Evolutionary conservation across 2,888 invertebrate genomes (phyloP), one percentile per base, ranked within the genome.

Genomic region (Calephelis perditalis): DNA sequence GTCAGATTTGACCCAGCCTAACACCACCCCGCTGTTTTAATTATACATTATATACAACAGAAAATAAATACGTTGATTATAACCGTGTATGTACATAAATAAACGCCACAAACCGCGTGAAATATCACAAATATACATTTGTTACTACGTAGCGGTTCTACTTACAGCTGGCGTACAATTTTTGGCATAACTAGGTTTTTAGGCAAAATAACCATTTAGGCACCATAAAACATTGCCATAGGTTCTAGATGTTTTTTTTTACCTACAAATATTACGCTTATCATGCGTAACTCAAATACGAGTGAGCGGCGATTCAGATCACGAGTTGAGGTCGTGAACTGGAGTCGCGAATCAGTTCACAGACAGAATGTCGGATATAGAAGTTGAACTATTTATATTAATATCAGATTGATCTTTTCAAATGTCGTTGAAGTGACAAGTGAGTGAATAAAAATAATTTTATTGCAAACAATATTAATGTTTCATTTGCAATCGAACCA

Each of bases 31-130:
- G 60, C 59, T 61, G 63, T 61, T 68, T 65, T 70, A 73, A 84
- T 83, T 84, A 82, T 81, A 86, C 86, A 86, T 84, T 89, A 88
- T 89, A 86, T 89, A 89, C 89, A 88, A 84, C 80, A 82, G 81
- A 84, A 86, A 87, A 88, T 86, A 88, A 86, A 88, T 88, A 84
- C 82, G 85, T 82, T 76, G 73, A 74, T 79, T 79, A 77, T 79
- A 75, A 77, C 75, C 79, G 85, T 82, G 83, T 88, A 87, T 87
- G 77, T 87, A 86, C 86, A 86, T 73, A 75, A 69, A 60, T 54
- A 40, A 68, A 72, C 68, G 69, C 73, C 76, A 63, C 70, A 67
- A 54, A 47, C 54, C 45, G 59, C 57, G 63, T 36, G 49, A 70
- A 76, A 76, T 83, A 85, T 86, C 82, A 84, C 86, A 84, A 78